phyloP scores from a whole-genome alignment of 2,797 vertebrate genomes.

The Lutjanus campechanus region DNA sequence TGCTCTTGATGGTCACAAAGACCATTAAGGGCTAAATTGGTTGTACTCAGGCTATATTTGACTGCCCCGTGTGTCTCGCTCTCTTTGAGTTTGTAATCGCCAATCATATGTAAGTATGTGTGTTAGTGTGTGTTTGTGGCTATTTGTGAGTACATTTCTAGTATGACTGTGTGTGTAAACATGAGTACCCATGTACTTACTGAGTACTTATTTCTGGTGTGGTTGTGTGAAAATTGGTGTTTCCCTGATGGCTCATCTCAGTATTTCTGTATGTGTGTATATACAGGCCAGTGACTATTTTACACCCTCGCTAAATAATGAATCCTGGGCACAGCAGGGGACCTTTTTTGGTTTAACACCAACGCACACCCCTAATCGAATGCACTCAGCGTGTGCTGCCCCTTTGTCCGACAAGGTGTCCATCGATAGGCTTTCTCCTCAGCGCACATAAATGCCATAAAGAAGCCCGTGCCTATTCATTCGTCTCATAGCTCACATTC shows the following conservation, averaged over 20 bases:
- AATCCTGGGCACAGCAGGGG: constrained; percentile 63
- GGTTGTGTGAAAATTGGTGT: constrained; percentile 48
- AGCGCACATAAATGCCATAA: constrained; percentile 59
- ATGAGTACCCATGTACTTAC: constrained; percentile 45
- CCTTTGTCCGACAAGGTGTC: constrained; percentile 70
- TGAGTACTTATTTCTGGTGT: constrained; percentile 36
- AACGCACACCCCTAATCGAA: constrained; percentile 69
- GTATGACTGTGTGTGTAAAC: constrained; percentile 45
- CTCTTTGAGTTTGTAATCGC: constrained; percentile 72
- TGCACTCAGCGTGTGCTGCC: constrained; percentile 63
- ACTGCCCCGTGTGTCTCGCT: constrained; percentile 61
- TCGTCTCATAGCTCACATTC: constrained; percentile 69
- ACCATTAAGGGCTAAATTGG: constrained; percentile 85
- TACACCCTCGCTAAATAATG: constrained; percentile 71
- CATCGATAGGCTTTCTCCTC: constrained; percentile 60
- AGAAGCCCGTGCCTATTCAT: constrained; percentile 63
- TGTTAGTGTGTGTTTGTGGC: constrained; percentile 29
- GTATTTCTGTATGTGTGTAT: constrained; percentile 7
- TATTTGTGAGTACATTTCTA: constrained; percentile 46
- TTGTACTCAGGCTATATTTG: constrained; percentile 83
- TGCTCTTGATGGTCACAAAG: constrained; percentile 78
- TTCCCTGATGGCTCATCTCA: constrained; percentile 54
- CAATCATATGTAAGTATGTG: constrained; percentile 63
- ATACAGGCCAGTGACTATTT: constrained; percentile 64
- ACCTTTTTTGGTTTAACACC: constrained; percentile 70